Evolutionary conservation across 1,140 invertebrate genomes (phyloP), one percentile per base, ranked within the genome.

Genomic region (Drosophila lacertosa): DNA sequence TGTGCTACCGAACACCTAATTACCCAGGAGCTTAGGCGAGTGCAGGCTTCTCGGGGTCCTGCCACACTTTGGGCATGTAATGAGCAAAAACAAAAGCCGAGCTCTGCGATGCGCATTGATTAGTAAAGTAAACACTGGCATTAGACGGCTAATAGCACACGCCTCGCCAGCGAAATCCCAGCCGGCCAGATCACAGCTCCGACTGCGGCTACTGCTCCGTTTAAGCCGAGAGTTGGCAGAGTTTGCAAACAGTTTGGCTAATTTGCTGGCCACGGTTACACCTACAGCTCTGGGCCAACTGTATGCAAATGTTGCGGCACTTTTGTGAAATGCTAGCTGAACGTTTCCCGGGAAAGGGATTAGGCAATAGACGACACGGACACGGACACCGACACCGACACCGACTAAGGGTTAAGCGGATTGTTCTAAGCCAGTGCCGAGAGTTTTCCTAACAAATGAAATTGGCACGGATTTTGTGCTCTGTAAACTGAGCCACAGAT

Each of bases 201-300:
- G 6, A 47, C 29, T n/a, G n/a, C n/a, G n/a, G n/a, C n/a, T n/a
- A n/a, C n/a, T n/a, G n/a, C n/a, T n/a, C 54, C 35, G 45, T 13
- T 60, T 59, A 39, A 59, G 33, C 59, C 50, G 60, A 50, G 44
- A 44, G 65, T 44, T 58, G 10, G 33, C 32, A 48, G 33, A 77
- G 79, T 82, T 82, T 74, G 66, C 58, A 82, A 80, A 86, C 65
- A 80, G 74, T 73, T 80, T 55, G 82, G 63, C 80, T 70, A 84
- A 84, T 84, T 77, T 82, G 58, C 68, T 51, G 53, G 47, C 33
- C 22, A 39, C 35, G 35, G 45, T 50, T 65, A 71, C 65, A 73
- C 65, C 65, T 73, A 51, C 29, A 22, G 18, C 39, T 45, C n/a
- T 10, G 26, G 65, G 1, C n/a, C n/a, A n/a, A n/a, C n/a, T 37